phyloP scores from a whole-genome alignment of 2,113 vertebrate genomes.

The Urocitellus parryii region DNA sequence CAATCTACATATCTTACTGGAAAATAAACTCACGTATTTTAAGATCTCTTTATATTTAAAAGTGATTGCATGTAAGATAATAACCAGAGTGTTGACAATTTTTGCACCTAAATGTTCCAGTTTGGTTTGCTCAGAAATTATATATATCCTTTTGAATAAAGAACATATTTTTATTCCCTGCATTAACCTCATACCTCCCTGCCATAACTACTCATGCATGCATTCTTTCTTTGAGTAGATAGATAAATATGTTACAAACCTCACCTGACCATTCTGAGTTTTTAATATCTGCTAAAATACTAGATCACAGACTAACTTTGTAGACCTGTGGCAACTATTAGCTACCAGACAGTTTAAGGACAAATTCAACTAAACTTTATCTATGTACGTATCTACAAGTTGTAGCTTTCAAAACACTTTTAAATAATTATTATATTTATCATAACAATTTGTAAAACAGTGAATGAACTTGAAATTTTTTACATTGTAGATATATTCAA shows the following conservation, averaged over 20 bases:
- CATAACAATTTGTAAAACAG: not conserved
- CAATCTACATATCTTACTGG: not conserved
- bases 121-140: not conserved
- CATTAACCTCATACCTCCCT: not conserved
- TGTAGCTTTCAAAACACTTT: not conserved
- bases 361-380: not conserved
- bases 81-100: not conserved
- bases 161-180: not conserved
- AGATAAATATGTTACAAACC: not conserved
- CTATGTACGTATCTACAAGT: not conserved
- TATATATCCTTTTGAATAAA: not conserved
- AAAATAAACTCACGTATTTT: not conserved
- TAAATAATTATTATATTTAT: not conserved
- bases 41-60: not conserved
- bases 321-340: not conserved
- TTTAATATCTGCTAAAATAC: not conserved
- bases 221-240: not conserved
- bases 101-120: not conserved
- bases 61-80: not conserved
- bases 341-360: not conserved
- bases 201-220: not conserved
- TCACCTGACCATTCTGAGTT: not conserved
- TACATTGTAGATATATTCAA: not conserved
- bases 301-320: not conserved
- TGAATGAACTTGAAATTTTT: not conserved